phyloP scores from a whole-genome alignment of 2,113 vertebrate species.

The Dipodomys stephensi region DNA sequence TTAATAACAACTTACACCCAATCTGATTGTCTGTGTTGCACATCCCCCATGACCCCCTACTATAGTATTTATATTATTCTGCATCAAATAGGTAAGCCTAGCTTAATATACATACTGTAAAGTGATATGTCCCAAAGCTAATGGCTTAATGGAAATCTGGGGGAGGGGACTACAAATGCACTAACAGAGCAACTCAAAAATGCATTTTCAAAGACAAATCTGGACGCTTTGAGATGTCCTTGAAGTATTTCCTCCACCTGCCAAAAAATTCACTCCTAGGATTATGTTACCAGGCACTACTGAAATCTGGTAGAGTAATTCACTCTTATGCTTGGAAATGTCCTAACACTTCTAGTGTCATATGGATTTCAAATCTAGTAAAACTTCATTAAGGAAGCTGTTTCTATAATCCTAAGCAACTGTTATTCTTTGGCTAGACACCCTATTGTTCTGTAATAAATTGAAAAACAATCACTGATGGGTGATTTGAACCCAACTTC shows the following conservation, averaged over 20 bases:
- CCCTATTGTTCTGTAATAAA: constrained; percentile 55
- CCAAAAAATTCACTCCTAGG: constrained; percentile 72
- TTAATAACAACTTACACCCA: constrained; percentile 19
- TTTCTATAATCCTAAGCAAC: constrained; percentile 72
- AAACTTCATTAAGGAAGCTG: constrained; percentile 64
- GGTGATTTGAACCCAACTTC: constrained; percentile 42
- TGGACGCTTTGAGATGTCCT: constrained; percentile 73
- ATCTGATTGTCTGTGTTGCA: constrained; percentile 40
- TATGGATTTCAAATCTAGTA: constrained; percentile 72
- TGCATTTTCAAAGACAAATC: constrained; percentile 75
- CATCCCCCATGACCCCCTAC: background rate
- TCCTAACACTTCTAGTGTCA: constrained; percentile 53
- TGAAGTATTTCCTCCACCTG: constrained; percentile 74
- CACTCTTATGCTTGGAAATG: constrained; percentile 66
- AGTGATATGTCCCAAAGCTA: constrained; percentile 64
- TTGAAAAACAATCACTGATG: constrained; percentile 20
- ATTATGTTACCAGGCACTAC: constrained; percentile 67
- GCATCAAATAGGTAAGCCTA: constrained; percentile 61
- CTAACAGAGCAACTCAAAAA: constrained; percentile 64
- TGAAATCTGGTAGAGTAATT: constrained; percentile 78
- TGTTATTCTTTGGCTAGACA: constrained; percentile 51
- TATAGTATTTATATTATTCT: constrained; percentile 58
- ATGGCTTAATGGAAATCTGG: constrained; percentile 68
- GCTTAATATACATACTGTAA: constrained; percentile 64
- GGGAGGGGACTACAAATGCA: constrained; percentile 41